Base-by-base conservation (phyloP, 2,113 vertebrate genomes). In the Tragelaphus imberbis region DNA sequence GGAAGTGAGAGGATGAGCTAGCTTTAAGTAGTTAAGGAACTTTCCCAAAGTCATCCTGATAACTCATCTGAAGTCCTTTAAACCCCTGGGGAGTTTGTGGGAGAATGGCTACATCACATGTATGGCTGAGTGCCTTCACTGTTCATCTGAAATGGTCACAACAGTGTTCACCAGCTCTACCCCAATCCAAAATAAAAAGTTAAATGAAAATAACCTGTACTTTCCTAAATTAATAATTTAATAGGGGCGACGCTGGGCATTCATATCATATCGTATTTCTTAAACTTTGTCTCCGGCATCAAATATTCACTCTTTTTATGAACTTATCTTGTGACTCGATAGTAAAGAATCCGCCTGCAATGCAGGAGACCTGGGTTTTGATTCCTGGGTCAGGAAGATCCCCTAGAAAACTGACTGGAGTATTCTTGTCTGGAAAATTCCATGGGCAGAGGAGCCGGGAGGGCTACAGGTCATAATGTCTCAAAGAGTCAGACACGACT, bases 31-130 rank as follows among this genome's bases (percentile, higher is more conserved):
- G n/a, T n/a, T n/a, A n/a, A 21, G 30, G 10, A 53, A 81, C 30
- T 1, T 63, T 16, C 25, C 9, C 17, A 1, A 51, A n/a, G 28
- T 40, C 36, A 15, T 8, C 25, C 81, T 58, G 21, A 13, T 11
- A 0, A 14, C 6, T 3, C 25, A 40, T n/a, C 7, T 16, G 1
- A 1, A 40, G 80, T 15, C 6, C 14, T 56, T 40, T 13, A 33
- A 40, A 27, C 13, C 6, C 59, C 27, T 28, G 59, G 59, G 59
- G 27, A 28, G 11, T 6, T 61, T 13, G 25, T 13, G 12, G 27
- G 59, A 13, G 59, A 61, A 28, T 6, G 11, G 59, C 27, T 28
- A 12, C 59, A 61, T 13, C 28, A 2, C 28, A 28, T 28, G 59
- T 13, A 28, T 28, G 59, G 59, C 59, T 61, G 27, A 61, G 59